Evolutionary conservation across 1,140 invertebrate species (phyloP).

Genomic region (Gonioctena quinquepunctata): DNA sequence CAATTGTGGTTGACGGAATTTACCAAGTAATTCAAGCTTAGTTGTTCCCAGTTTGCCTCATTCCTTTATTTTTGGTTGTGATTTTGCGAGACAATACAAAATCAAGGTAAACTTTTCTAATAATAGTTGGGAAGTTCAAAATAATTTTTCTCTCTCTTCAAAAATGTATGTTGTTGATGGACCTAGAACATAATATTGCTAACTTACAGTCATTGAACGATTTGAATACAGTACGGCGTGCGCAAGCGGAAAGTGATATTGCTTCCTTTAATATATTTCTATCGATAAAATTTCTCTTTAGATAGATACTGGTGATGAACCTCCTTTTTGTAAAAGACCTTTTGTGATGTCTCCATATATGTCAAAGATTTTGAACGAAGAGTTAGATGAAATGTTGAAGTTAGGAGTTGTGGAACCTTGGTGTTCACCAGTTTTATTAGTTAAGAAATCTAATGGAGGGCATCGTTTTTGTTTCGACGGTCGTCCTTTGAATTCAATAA

Average conservation of each 20-base stretch:
- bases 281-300: not conserved
- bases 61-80: not conserved
- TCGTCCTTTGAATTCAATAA: too few relatives aligned
- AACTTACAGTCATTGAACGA: not conserved
- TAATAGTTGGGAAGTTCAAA: not conserved
- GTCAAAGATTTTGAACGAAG: conserved; percentile 16
- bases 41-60: not conserved
- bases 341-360: conserved; percentile 22
- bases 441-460: conserved; percentile 27
- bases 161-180: not conserved
- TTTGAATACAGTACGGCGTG: not conserved
- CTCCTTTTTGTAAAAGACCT: conserved; percentile 18
- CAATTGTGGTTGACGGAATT: not conserved
- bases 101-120: not conserved
- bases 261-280: not conserved
- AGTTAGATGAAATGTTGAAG: conserved; percentile 6
- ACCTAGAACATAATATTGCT: not conserved
- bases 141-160: not conserved
- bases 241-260: not conserved
- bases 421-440: conserved; percentile 26
- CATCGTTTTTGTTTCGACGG: conserved; percentile 50
- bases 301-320: conserved; percentile 26
- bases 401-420: conserved; percentile 27
- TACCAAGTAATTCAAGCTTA: not conserved
- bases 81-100: not conserved